phyloP scores from a whole-genome alignment of 2,113 vertebrate genomes.

The Labrus mixtus region DNA sequence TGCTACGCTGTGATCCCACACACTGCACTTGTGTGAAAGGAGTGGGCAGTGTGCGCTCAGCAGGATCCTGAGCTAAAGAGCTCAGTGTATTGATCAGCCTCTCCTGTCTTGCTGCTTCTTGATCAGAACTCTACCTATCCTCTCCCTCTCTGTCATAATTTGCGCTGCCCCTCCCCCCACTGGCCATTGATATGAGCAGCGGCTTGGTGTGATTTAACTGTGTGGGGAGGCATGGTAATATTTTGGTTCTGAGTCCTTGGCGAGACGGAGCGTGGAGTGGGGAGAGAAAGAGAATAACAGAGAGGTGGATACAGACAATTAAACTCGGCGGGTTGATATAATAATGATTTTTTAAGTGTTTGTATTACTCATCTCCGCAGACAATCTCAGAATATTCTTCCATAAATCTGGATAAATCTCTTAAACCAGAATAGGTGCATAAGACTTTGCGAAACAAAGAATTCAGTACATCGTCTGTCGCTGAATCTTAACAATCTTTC shows the following conservation, averaged over 20 bases:
- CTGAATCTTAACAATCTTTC: background rate
- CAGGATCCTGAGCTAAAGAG: slow-evolving; percentile 48
- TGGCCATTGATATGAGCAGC: slow-evolving; percentile 45
- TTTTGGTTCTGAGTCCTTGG: slow-evolving; percentile 28
- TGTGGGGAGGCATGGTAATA: slow-evolving; percentile 18
- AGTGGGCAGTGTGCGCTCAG: slow-evolving; percentile 54
- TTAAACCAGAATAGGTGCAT: background rate
- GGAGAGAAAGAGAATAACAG: too few species aligned
- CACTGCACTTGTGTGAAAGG: slow-evolving; percentile 60
- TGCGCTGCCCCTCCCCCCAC: slow-evolving; percentile 19
- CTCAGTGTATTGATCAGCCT: slow-evolving; percentile 61
- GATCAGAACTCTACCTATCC: slow-evolving; percentile 40
- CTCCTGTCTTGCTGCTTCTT: slow-evolving; percentile 28
- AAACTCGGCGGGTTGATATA: background rate
- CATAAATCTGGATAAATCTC: slow-evolving; percentile 15
- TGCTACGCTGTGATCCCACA: slow-evolving; percentile 35
- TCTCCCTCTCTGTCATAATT: slow-evolving; percentile 40
- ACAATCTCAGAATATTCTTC: background rate
- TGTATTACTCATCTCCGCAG: slow-evolving; percentile 15
- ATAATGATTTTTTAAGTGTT: slow-evolving; percentile 8
- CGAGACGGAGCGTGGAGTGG: background rate
- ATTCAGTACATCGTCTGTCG: background rate
- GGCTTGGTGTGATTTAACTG: slow-evolving; percentile 20
- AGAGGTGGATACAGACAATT: slow-evolving; percentile 5
- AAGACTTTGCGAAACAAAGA: too few species aligned